These are phyloP conservation scores for Capitulum mitella DNA, from an alignment of 2,888 invertebrate species.

Conservation along the genomic window DNA sequence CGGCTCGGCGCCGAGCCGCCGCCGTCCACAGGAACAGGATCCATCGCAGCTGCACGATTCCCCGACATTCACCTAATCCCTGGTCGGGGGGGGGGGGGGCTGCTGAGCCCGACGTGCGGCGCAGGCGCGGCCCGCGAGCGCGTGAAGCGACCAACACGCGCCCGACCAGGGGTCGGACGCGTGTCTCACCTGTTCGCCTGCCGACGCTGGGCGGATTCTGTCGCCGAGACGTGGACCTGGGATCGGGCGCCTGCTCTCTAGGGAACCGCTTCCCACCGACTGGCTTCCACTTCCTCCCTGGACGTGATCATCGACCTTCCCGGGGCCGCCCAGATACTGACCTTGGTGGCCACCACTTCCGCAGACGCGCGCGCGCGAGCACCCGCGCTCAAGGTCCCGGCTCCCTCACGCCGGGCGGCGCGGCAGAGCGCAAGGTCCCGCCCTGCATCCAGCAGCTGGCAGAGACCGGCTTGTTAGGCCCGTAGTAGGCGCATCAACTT, in stretches of 20 bases:
- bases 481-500: no score
- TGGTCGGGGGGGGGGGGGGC: background rate
- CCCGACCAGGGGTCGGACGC: background rate
- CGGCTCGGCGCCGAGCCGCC: background rate
- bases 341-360: background rate
- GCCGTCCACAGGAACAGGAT: background rate
- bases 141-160: background rate
- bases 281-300: slow-evolving; percentile 1
- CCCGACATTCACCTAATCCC: background rate
- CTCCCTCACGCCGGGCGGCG: background rate
- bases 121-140: no score
- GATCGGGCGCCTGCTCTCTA: background rate
- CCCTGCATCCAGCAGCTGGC: background rate
- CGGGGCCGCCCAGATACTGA: background rate
- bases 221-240: no score
- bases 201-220: no score
- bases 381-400: background rate
- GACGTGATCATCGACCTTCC: background rate
- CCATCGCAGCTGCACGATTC: background rate
- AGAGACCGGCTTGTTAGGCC: no score
- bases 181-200: background rate
- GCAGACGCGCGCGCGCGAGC: slow-evolving; percentile 6
- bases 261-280: slow-evolving; percentile 5
- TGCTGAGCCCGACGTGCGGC: background rate
- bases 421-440: background rate